Base-by-base conservation (phyloP, 2,888 invertebrate genomes). In the Drosophila prostipennis region DNA sequence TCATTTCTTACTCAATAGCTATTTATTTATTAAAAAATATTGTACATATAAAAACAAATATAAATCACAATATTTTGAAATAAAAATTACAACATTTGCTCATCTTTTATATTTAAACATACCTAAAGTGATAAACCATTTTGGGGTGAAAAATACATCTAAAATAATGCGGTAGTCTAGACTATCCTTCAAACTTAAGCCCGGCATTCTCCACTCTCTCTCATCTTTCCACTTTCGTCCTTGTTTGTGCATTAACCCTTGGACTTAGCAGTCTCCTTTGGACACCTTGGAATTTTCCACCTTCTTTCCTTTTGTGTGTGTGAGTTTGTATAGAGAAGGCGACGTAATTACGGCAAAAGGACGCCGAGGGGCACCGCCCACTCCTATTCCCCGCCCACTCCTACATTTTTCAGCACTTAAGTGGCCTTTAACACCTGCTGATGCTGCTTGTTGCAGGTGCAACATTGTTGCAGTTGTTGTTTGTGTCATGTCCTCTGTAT, bases 351-450 rank as follows among this genome's bases (percentile, higher is more conserved):
- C 68, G 78, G 53, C 74, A 72, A 29, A 70, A 59, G 45, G 72
- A 59, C 51, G 59, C 43, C 43, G 19, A 37, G n/a, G 32, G 60
- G 58, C 54, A 42, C 23, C 59, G 8, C 40, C 70, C 39, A n/a
- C 56, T 23, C 23, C 40, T 10, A 14, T 26, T 45, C 13, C 0
- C n/a, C 45, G 13, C 59, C 60, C 60, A 26, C 61, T 63, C 61
- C 60, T 39, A 60, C 60, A 52, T 69, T 87, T 80, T 85, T 74
- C 70, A 87, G 72, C 82, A 82, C 87, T 82, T 82, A 87, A 82
- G 82, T 82, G 85, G 82, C 85, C 87, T 81, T 82, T 79, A 82
- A 75, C 82, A 85, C 85, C 82, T 81, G 79, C 69, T 79, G 71
- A 52, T 71, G 60, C 45, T 53, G 64, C 52, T 71, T 73, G 65